phyloP scores from a whole-genome alignment of 2,797 vertebrate species.

The Ficedula albicollis region DNA sequence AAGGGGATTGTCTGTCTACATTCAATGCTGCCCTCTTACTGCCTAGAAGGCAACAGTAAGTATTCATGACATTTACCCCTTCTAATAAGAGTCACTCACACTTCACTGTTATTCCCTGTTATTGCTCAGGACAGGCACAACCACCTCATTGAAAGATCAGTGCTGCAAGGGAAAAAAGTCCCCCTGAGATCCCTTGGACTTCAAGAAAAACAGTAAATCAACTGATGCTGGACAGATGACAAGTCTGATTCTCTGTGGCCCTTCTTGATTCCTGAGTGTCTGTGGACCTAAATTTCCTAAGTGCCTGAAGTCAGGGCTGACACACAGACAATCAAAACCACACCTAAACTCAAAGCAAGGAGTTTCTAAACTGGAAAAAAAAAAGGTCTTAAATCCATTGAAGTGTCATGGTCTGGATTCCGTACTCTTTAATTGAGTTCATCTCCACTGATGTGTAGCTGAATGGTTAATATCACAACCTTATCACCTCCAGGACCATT shows the following conservation, averaged over 20 bases:
- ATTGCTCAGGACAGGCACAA: slow-evolving; percentile 76
- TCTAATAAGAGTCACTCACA: slow-evolving; percentile 77
- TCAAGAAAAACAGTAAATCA: slow-evolving; percentile 75
- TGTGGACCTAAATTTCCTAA: slow-evolving; percentile 37
- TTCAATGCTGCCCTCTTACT: slow-evolving; percentile 44
- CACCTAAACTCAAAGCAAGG: slow-evolving; percentile 17
- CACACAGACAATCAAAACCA: slow-evolving; percentile 59
- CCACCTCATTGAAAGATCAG: slow-evolving; percentile 77
- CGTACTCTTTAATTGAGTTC: slow-evolving; percentile 26
- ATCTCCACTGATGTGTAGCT: slow-evolving; percentile 36
- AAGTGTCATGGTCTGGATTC: slow-evolving; percentile 27
- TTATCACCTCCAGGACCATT: slow-evolving; percentile 53
- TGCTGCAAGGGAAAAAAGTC: slow-evolving; percentile 71
- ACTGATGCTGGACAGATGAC: slow-evolving; percentile 69
- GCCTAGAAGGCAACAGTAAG: slow-evolving; percentile 68
- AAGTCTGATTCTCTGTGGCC: slow-evolving; percentile 65
- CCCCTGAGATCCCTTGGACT: slow-evolving; percentile 66
- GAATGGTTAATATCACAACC: slow-evolving; percentile 58
- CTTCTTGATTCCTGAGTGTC: slow-evolving; percentile 32
- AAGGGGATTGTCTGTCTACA: slow-evolving; percentile 26
- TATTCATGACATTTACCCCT: slow-evolving; percentile 77
- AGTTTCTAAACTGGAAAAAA: background rate
- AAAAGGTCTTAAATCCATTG: slow-evolving; percentile 39
- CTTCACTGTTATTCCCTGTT: slow-evolving; percentile 75
- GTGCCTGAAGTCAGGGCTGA: slow-evolving; percentile 56